Evolutionary conservation across 2,113 vertebrate species (phyloP), one percentile per base, ranked within the genome.

Genomic region (Noturus placidus): DNA sequence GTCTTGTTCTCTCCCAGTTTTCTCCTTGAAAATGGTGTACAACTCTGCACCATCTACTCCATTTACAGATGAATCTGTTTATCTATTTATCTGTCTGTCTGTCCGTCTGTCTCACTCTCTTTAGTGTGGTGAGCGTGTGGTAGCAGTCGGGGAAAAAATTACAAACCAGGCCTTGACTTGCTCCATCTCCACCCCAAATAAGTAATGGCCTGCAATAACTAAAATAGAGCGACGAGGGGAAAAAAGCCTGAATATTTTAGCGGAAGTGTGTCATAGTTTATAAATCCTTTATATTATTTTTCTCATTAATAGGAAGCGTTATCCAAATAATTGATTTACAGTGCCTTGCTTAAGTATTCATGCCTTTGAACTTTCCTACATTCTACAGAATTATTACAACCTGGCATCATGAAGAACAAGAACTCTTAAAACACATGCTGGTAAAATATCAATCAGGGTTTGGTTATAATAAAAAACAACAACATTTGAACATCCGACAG

Each of bases 91-190:
- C 72, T n/a, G 27, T 52, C 42, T 54, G 42, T 69, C 20, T 80
- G 46, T 27, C 14, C 38, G 20, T 27, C 22, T 54, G n/a, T 63
- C 63, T 42, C 17, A 67, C 85, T 88, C 81, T 89, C 92, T 94
- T 94, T 95, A 91, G 92, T 95, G 94, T 94, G 95, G 94, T 93
- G 87, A 92, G 91, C 90, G 91, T 93, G 92, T 93, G 93, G 94
- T 93, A 90, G 94, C 91, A 89, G 87, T 92, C 54, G 81, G 74
- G 91, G 90, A 90, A 83, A 95, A 95, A 95, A 95, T 95, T 95
- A 95, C 94, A 95, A 95, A 91, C 92, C 89, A 91, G 89, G 86
- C 89, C 90, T 93, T 90, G 92, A 89, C 93, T 67, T 52, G 89
- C 86, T 93, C 59, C 67, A 67, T 90, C 94, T 94, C 94, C 94